Evolutionary conservation across 2,797 vertebrate genomes (phyloP).

Genomic region (Sylvilagus floridanus): DNA sequence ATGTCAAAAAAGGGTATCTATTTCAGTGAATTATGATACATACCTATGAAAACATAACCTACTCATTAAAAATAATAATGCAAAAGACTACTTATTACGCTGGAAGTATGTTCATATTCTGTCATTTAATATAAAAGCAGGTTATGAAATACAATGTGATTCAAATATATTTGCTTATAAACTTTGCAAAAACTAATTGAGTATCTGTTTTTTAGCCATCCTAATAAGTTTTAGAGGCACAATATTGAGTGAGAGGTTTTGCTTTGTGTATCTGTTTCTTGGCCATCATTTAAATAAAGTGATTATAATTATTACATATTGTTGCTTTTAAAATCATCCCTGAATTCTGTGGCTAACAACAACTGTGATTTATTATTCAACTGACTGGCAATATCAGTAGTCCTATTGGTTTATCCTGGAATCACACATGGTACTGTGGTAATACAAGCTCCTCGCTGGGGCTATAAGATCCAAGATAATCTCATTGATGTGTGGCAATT

Average conservation of each 20-base stretch:
- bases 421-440: background rate
- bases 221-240: background rate
- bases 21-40: conserved; percentile 2
- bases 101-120: background rate
- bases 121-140: background rate
- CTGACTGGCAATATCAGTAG: background rate
- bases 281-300: background rate
- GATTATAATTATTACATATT: background rate
- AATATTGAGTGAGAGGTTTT: background rate
- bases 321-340: background rate
- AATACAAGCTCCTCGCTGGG: background rate
- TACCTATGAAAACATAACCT: background rate
- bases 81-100: background rate
- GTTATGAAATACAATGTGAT: background rate
- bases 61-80: conserved; percentile 1
- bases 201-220: background rate
- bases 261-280: background rate
- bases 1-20: background rate
- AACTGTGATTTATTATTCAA: background rate
- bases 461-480: background rate
- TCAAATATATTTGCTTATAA: background rate
- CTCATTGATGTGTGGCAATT: background rate
- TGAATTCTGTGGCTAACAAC: background rate
- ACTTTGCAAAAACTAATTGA: background rate
- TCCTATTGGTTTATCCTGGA: background rate